Conservation (phyloP, 2,113 vertebrate species). For the Eptesicus fuscus region DNA sequence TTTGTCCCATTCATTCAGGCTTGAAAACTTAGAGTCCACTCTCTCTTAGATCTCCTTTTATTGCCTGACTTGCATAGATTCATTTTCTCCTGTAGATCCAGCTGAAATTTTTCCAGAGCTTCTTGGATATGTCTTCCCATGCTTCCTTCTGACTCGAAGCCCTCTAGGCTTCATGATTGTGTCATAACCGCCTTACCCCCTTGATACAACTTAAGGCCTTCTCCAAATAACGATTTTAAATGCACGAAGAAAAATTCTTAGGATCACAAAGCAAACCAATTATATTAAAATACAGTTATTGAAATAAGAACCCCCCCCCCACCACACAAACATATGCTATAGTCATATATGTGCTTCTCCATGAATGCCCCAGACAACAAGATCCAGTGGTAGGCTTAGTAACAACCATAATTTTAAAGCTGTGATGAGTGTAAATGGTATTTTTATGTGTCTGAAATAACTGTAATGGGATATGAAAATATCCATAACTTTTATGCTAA, state of each 20-base stretch:
- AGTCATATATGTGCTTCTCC: background rate
- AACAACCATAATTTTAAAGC: background rate
- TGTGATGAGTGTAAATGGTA: background rate
- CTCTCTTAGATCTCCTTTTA: background rate
- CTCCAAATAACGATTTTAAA: background rate
- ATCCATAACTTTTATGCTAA: background rate
- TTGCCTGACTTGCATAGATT: background rate
- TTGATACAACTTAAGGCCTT: background rate
- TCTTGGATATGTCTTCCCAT: background rate
- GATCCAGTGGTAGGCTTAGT: background rate
- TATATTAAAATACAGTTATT: background rate
- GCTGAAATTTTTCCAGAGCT: background rate
- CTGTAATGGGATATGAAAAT: background rate
- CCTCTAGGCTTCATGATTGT: background rate
- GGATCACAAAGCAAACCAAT: background rate
- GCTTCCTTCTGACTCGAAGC: background rate
- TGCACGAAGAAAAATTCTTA: background rate
- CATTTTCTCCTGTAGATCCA: background rate
- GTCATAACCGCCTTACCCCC: background rate
- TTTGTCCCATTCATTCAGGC: background rate
- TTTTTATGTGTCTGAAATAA: background rate
- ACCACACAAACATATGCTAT: background rate
- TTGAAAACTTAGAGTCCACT: background rate
- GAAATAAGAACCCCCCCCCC: background rate
- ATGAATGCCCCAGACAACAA: background rate